These are phyloP conservation scores for Lamproptera curius DNA, from an alignment of 2,888 invertebrate species.

Conservation along the genomic window DNA sequence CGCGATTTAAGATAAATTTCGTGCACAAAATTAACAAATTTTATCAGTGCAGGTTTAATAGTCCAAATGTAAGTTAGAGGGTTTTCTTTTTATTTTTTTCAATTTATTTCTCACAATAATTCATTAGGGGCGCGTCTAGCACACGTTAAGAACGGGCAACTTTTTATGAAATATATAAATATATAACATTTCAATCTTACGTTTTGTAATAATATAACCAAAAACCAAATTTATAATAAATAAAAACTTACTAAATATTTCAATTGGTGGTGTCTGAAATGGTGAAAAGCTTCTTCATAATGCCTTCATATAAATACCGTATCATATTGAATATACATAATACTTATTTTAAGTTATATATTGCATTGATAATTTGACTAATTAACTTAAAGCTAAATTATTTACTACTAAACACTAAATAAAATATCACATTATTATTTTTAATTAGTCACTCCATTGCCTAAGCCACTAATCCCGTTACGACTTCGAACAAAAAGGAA, in stretches of 20 bases:
- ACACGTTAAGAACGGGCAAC: too few species aligned
- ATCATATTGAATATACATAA: slow-evolving; percentile 2
- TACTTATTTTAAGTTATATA: slow-evolving; percentile 25
- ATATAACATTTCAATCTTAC: too few species aligned
- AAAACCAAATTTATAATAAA: too few species aligned
- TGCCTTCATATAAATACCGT: slow-evolving; percentile 5
- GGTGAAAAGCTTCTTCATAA: slow-evolving; percentile 7
- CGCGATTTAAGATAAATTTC: too few species aligned
- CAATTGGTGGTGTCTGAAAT: slow-evolving; percentile 7
- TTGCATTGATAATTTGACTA: slow-evolving; percentile 67
- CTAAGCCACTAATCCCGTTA: slow-evolving; percentile 64
- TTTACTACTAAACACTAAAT: slow-evolving; percentile 29
- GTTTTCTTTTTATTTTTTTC: too few species aligned
- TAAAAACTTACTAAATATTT: slow-evolving; percentile 14
- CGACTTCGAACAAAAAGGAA: slow-evolving; percentile 69
- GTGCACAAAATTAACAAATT: too few species aligned
- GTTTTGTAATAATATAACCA: too few species aligned
- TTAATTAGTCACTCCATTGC: slow-evolving; percentile 29
- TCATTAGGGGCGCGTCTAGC: too few species aligned
- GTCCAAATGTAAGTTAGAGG: too few species aligned
- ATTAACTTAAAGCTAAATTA: slow-evolving; percentile 48
- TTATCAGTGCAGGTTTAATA: too few species aligned
- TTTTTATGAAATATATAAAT: too few species aligned
- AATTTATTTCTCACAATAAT: too few species aligned
- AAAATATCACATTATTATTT: slow-evolving; percentile 63